Evolutionary conservation across 2,888 invertebrate species (phyloP).

Genomic region (Allolobophora icterica): DNA sequence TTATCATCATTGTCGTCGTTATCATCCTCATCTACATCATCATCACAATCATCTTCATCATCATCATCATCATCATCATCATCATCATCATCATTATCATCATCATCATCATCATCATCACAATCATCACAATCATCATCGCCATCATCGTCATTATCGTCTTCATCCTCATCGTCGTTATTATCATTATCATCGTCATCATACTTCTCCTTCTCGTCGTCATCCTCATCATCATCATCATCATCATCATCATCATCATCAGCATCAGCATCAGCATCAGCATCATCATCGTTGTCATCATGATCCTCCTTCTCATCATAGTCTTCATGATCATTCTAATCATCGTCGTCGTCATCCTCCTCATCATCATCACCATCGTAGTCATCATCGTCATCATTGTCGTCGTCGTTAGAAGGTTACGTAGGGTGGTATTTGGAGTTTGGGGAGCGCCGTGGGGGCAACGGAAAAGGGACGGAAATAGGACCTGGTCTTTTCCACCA

Average conservation of each 20-base stretch:
- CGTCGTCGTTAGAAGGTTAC: too few relatives aligned
- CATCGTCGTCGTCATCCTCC: neutral
- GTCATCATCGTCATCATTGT: too few relatives aligned
- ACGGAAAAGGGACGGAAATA: too few relatives aligned
- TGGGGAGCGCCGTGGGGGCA: too few relatives aligned
- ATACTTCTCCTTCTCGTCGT: neutral
- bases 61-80: constrained; percentile 32
- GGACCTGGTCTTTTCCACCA: too few relatives aligned
- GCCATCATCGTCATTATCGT: constrained; percentile 37
- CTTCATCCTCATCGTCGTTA: neutral
- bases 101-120: constrained; percentile 38
- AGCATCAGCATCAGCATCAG: neutral
- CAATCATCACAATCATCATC: constrained; percentile 37
- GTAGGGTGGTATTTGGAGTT: too few relatives aligned
- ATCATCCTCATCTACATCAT: constrained; percentile 38
- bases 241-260: neutral
- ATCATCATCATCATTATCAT: constrained; percentile 37
- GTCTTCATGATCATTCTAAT: constrained; percentile 34
- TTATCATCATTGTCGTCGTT: constrained; percentile 41
- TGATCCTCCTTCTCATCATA: neutral
- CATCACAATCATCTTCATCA: constrained; percentile 35
- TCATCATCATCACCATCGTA: neutral
- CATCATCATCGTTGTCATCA: neutral
- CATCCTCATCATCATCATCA: constrained; percentile 36
- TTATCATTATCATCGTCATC: neutral